Evolutionary conservation across 2,888 invertebrate genomes (phyloP).

Genomic region (Cylindroiulus punctatus): DNA sequence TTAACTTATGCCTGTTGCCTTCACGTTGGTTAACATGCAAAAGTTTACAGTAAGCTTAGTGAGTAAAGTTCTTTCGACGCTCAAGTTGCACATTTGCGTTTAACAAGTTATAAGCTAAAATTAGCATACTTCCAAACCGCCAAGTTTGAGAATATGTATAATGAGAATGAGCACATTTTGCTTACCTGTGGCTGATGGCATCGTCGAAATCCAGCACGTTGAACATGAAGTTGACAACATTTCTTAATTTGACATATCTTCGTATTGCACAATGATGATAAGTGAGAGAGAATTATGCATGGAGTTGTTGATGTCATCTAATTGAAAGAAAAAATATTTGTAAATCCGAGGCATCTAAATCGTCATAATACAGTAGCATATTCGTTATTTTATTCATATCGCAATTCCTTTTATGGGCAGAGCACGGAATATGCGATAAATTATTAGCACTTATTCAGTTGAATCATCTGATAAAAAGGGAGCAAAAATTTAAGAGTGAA

Average conservation of each 20-base stretch:
- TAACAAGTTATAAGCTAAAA: no score
- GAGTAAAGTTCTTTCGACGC: no score
- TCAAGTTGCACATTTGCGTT: no score
- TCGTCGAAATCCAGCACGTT: constrained; percentile 36
- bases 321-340: not conserved
- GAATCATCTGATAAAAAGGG: no score
- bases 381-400: no score
- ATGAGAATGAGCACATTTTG: not conserved
- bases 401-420: no score
- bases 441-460: not conserved
- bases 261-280: not conserved
- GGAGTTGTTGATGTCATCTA: not conserved
- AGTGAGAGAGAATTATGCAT: not conserved
- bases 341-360: not conserved
- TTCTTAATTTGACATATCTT: not conserved
- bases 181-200: constrained; percentile 21
- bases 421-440: not conserved
- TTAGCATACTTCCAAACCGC: no score
- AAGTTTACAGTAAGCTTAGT: no score
- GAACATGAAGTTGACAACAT: constrained; percentile 7
- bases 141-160: not conserved
- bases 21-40: no score
- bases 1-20: no score
- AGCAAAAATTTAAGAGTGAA: no score
- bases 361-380: no score